These are phyloP conservation scores for Maniola hyperantus DNA, from an alignment of 2,888 invertebrate species.

Conservation along the genomic window DNA sequence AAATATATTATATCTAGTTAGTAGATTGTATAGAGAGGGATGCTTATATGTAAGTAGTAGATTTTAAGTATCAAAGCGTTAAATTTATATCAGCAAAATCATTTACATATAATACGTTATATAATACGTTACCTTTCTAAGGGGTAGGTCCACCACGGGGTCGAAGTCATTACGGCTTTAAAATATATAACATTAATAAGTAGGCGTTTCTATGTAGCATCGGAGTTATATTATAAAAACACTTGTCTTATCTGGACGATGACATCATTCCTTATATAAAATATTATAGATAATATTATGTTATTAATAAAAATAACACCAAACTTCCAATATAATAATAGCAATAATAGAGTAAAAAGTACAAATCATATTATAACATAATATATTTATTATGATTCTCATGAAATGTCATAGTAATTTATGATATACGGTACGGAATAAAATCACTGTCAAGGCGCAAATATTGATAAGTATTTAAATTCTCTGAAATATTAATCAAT, in stretches of 20 bases:
- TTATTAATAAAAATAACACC: neutral
- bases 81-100: slow-evolving; percentile 4
- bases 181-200: neutral
- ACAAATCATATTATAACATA: neutral
- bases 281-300: no score
- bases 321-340: neutral
- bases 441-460: no score
- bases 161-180: neutral
- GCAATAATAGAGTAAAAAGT: neutral
- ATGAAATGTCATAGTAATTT: neutral
- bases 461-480: no score
- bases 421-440: no score
- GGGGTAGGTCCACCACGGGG: neutral
- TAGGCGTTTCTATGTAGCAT: neutral
- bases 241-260: neutral
- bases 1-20: slow-evolving; percentile 67
- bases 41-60: neutral
- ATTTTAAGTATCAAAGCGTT: neutral
- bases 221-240: neutral
- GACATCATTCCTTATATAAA: neutral
- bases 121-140: neutral
- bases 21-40: slow-evolving; percentile 44
- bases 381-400: no score
- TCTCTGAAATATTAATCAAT: no score
- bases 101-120: slow-evolving; percentile 13